A percentile compares a stretch with the other conserved stretches of the same genome.
These are phyloP conservation scores for Panagrolaimus sp. DNA, from an alignment of 1,140 invertebrate genomes.

Conservation along the genomic window DNA sequence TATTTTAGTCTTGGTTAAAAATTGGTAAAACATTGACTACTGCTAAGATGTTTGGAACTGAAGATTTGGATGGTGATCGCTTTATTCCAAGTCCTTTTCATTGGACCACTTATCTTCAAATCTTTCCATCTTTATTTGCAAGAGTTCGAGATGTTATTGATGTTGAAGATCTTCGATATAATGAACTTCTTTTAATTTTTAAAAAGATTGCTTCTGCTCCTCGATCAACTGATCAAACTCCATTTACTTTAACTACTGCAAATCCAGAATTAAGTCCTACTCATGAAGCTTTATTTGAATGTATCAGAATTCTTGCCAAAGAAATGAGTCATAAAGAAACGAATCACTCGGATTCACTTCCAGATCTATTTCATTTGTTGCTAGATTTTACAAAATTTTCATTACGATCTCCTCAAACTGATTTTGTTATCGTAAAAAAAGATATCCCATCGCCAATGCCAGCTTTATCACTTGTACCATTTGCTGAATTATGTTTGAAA, in stretches of 20 bases:
- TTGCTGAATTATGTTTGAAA: conserved; percentile 48
- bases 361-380: conserved; percentile 44
- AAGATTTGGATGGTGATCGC: not conserved
- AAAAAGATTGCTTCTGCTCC: conserved; percentile 30
- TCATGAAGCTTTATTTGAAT: conserved; percentile 53
- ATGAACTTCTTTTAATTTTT: conserved; percentile 35
- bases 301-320: conserved; percentile 34
- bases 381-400: conserved; percentile 45
- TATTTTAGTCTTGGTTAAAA: conserved; percentile 4
- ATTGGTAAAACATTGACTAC: conserved; percentile 27
- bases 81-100: conserved; percentile 51
- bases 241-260: conserved; percentile 46
- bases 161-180: conserved; percentile 34
- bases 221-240: conserved; percentile 41
- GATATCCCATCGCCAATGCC: not conserved
- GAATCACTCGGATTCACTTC: conserved; percentile 21
- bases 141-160: conserved; percentile 38
- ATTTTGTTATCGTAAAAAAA: conserved; percentile 24
- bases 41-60: not conserved
- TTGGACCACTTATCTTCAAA: conserved; percentile 49
- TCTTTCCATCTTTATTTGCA: conserved; percentile 49
- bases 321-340: conserved; percentile 21
- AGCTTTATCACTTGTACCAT: conserved; percentile 24
- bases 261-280: conserved; percentile 42
- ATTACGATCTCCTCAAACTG: conserved; percentile 33